Conservation (phyloP, 2,888 invertebrate species). For the Thalpophila matura region DNA sequence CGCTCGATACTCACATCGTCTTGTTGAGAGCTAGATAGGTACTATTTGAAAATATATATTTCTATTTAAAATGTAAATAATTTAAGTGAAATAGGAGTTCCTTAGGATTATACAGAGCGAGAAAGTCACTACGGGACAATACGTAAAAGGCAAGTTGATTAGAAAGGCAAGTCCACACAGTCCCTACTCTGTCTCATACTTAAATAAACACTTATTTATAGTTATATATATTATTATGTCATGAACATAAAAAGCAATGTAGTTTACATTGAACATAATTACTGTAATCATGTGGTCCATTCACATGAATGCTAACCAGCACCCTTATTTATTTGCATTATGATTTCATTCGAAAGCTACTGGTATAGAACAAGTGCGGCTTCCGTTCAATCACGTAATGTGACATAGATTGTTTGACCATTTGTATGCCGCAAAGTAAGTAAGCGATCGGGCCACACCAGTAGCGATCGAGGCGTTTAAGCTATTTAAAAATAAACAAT, state of each 20-base stretch:
- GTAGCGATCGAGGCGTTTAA: conserved; percentile 45
- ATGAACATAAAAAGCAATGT: conserved; percentile 80
- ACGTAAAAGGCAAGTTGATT: conserved; percentile 83
- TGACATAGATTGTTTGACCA: conserved; percentile 23
- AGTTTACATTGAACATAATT: conserved; percentile 74
- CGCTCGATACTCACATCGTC: conserved; percentile 36
- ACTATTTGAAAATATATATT: conserved; percentile 70
- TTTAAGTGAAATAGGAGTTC: conserved; percentile 66
- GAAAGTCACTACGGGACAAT: conserved; percentile 74
- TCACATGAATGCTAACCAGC: conserved; percentile 79
- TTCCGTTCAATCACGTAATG: conserved; percentile 18
- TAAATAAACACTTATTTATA: conserved; percentile 71
- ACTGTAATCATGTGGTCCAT: conserved; percentile 74
- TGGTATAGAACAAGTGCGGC: conserved; percentile 45
- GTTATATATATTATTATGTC: conserved; percentile 78
- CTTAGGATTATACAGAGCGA: conserved; percentile 68
- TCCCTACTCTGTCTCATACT: conserved; percentile 76
- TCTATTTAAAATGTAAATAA: conserved; percentile 70
- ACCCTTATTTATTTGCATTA: conserved; percentile 73
- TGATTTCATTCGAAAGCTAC: conserved; percentile 61
- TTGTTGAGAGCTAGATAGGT: conserved; percentile 62
- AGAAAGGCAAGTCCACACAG: conserved; percentile 83
- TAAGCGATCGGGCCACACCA: conserved; percentile 33
- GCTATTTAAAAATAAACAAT: conserved; percentile 72
- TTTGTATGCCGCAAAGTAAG: too few relatives aligned